phyloP scores from a whole-genome alignment of 2,797 vertebrate species.

The Erethizon dorsatum region DNA sequence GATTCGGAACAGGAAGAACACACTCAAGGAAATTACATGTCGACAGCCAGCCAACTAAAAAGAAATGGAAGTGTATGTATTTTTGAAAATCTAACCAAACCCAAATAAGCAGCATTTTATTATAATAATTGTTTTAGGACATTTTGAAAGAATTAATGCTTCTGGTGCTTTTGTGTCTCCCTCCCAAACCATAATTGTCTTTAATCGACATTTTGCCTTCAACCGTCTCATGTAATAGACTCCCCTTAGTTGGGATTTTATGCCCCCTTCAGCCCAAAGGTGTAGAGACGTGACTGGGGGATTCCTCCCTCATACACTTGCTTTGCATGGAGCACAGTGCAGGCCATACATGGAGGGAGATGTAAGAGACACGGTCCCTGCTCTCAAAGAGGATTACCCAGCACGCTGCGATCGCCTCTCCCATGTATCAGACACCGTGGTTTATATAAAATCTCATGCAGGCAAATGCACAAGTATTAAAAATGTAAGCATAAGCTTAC shows the following conservation, averaged over 20 bases:
- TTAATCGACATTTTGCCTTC: background rate
- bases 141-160: background rate
- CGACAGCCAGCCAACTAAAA: background rate
- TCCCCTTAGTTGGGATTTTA: background rate
- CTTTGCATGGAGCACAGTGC: background rate
- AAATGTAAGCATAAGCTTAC: constrained; percentile 21
- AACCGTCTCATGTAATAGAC: background rate
- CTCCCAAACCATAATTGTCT: background rate
- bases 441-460: constrained; percentile 44
- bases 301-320: background rate
- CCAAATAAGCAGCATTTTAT: constrained; percentile 23
- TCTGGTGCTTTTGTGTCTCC: background rate
- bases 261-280: constrained; percentile 30
- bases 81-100: constrained; percentile 44
- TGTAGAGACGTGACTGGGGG: background rate
- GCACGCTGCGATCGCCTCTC: background rate
- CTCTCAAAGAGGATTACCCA: constrained; percentile 52
- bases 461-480: background rate
- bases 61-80: background rate
- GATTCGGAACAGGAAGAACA: background rate
- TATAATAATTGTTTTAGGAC: background rate
- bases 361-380: background rate
- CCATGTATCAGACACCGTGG: background rate
- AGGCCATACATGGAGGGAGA: background rate
- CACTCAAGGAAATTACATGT: background rate